These are phyloP conservation scores for Xenopus borealis DNA, from an alignment of 2,113 vertebrate species.

Conservation along the genomic window DNA sequence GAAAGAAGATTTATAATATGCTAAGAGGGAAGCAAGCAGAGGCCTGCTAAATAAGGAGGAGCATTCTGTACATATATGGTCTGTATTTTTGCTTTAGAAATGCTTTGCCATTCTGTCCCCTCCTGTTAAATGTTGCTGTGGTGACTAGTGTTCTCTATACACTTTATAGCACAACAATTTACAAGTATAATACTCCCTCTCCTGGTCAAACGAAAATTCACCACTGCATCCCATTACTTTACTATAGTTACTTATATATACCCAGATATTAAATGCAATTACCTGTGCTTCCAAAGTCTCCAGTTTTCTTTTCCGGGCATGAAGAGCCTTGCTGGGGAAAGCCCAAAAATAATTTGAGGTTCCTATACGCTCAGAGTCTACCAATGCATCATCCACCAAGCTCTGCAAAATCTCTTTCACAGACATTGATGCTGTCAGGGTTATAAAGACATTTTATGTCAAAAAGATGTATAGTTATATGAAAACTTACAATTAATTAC, in stretches of 20 bases:
- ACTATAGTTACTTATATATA: too few species aligned
- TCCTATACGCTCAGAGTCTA: slow-evolving; percentile 90
- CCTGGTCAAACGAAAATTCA: neutral
- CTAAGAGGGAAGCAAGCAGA: too few species aligned
- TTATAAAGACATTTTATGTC: slow-evolving; percentile 14
- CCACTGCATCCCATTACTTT: neutral
- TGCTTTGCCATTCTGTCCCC: neutral
- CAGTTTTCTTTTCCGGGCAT: slow-evolving; percentile 77
- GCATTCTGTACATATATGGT: neutral
- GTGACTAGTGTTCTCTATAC: too few species aligned
- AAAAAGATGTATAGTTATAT: neutral
- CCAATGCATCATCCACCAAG: slow-evolving; percentile 94
- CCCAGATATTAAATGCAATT: slow-evolving; percentile 41
- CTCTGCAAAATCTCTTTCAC: slow-evolving; percentile 96
- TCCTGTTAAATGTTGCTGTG: neutral
- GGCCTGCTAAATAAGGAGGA: neutral
- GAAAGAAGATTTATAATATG: too few species aligned
- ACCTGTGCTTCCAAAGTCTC: slow-evolving; percentile 85
- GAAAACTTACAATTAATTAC: too few species aligned
- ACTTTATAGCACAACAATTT: neutral
- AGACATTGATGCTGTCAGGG: slow-evolving; percentile 80
- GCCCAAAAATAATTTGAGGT: slow-evolving; percentile 98
- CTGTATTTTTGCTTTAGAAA: neutral
- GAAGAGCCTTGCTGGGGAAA: slow-evolving; percentile 93
- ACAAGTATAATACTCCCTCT: slow-evolving; percentile 3